phyloP scores from a whole-genome alignment of 2,797 vertebrate genomes.

The Lerista edwardsae region DNA sequence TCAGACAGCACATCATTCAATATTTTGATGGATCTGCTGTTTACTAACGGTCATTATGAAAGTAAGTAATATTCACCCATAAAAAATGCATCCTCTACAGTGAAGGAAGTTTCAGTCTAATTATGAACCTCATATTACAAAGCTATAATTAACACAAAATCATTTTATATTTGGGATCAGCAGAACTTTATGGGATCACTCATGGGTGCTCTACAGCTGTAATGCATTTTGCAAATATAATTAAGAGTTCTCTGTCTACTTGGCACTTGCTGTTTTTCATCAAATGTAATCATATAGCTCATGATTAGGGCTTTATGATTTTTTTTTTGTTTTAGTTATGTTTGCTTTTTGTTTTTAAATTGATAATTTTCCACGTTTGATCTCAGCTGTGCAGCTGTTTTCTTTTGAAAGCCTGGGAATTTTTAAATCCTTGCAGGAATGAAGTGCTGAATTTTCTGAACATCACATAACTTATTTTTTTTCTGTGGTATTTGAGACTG shows the following conservation, averaged over 20 bases:
- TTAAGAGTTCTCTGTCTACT: not conserved
- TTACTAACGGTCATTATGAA: slow-evolving; percentile 86
- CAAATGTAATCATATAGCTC: not conserved
- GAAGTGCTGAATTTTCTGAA: not conserved
- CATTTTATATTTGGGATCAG: not conserved
- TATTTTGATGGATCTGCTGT: slow-evolving; percentile 91
- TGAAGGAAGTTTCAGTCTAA: not conserved
- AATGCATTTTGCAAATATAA: slow-evolving; percentile 2
- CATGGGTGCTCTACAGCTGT: slow-evolving; percentile 2
- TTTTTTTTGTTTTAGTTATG: not conserved
- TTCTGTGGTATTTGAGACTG: too few relatives aligned
- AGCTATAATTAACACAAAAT: not conserved
- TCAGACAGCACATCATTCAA: slow-evolving; percentile 89
- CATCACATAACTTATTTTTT: not conserved
- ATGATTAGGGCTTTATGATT: not conserved
- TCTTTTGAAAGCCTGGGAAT: not conserved
- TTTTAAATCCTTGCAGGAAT: not conserved
- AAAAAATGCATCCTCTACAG: not conserved
- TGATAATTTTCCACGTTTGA: not conserved
- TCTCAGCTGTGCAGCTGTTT: not conserved
- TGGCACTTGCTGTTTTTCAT: not conserved
- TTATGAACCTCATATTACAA: not conserved
- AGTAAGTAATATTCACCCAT: slow-evolving; percentile 77
- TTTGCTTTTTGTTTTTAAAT: not conserved
- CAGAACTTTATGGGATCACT: not conserved